phyloP scores from a whole-genome alignment of 1,140 invertebrate genomes.

The Notospermus geniculatus region DNA sequence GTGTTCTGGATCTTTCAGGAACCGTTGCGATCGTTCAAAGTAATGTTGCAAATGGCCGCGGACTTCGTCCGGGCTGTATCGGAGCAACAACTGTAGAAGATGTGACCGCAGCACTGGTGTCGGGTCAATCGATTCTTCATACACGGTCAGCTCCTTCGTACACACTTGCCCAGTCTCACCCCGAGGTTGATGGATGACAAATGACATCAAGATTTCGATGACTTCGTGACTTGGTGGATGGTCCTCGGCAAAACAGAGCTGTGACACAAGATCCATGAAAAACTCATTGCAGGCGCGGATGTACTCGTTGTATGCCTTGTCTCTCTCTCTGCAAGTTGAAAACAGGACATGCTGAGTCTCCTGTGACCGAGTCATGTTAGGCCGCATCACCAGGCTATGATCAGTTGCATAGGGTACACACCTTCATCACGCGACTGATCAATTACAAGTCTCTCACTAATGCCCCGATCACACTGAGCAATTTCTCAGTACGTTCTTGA shows the following conservation, averaged over 20 bases:
- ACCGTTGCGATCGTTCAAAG: slow-evolving; percentile 11
- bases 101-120: slow-evolving; percentile 43
- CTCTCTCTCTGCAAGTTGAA: no score
- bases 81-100: slow-evolving; percentile 38
- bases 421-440: no score
- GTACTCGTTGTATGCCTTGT: no score
- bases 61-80: slow-evolving; percentile 22
- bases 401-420: no score
- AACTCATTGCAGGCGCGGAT: slow-evolving; percentile 33
- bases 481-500: no score
- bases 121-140: slow-evolving; percentile 40
- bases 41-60: slow-evolving; percentile 21
- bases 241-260: slow-evolving; percentile 38
- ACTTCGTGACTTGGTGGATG: slow-evolving; percentile 33
- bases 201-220: slow-evolving; percentile 33
- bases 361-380: no score
- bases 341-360: no score
- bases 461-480: no score
- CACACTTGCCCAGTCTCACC: slow-evolving; percentile 8
- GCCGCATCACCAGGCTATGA: no score
- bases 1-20: neutral
- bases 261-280: slow-evolving; percentile 43
- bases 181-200: slow-evolving; percentile 27
- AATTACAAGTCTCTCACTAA: no score
- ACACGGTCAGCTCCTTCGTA: slow-evolving; percentile 34